A percentile compares a stretch with the other conserved stretches of the same genome.
Conservation (phyloP, 2,113 vertebrate genomes). For the Zosterops borbonicus region DNA sequence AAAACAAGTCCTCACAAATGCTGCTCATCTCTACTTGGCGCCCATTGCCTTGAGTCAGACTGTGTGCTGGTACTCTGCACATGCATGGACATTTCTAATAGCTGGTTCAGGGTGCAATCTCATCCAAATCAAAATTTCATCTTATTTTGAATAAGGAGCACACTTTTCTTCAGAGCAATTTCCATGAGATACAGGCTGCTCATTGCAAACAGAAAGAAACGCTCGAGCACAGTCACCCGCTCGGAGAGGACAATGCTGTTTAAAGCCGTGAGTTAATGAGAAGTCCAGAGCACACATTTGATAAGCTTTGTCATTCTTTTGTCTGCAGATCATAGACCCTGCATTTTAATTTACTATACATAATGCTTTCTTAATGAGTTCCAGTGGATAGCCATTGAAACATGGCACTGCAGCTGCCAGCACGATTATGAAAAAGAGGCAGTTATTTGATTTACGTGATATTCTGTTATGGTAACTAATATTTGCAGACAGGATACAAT, state of each 20-base stretch:
- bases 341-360: slow-evolving; percentile 80
- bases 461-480: slow-evolving; percentile 74
- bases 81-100: neutral
- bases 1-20: neutral
- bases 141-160: slow-evolving; percentile 10
- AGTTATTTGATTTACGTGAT: slow-evolving; percentile 78
- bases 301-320: slow-evolving; percentile 82
- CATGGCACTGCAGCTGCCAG: slow-evolving; percentile 70
- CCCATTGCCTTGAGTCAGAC: neutral
- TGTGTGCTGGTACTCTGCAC: neutral
- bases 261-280: slow-evolving; percentile 73
- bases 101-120: neutral
- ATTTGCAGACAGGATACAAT: slow-evolving; percentile 73
- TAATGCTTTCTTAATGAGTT: slow-evolving; percentile 84
- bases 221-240: slow-evolving; percentile 24
- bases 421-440: slow-evolving; percentile 62
- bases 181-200: slow-evolving; percentile 28
- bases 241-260: slow-evolving; percentile 64
- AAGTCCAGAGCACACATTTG: slow-evolving; percentile 71
- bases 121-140: neutral
- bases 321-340: slow-evolving; percentile 76
- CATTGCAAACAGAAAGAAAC: slow-evolving; percentile 40
- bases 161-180: slow-evolving; percentile 25
- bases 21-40: neutral
- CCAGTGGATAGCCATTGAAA: slow-evolving; percentile 75